These are phyloP conservation scores for Palythoa grandis DNA, from an alignment of 92 coral and sea anemone species.

Conservation along the genomic window DNA sequence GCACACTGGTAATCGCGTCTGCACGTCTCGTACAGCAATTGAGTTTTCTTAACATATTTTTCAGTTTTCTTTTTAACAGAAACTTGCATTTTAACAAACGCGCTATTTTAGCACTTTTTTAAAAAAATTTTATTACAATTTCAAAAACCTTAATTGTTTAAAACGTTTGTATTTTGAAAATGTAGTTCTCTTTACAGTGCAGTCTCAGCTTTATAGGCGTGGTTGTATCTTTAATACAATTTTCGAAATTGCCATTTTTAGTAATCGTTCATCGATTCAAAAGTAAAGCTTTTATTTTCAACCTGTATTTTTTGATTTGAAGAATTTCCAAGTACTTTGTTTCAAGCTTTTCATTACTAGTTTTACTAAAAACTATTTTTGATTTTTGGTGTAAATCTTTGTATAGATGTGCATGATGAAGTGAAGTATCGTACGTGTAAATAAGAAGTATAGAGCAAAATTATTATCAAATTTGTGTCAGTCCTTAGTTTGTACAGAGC, in stretches of 20 bases:
- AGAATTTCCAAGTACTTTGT: constrained; percentile 32
- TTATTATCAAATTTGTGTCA: constrained; percentile 12
- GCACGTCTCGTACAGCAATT: background rate
- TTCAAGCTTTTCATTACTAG: background rate
- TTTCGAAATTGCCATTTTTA: background rate
- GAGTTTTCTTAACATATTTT: background rate
- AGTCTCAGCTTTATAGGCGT: background rate
- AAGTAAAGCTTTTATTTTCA: background rate
- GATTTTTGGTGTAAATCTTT: constrained; percentile 29
- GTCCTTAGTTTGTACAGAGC: constrained; percentile 32
- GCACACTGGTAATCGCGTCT: background rate
- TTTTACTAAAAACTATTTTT: background rate
- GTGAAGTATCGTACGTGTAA: constrained; percentile 25
- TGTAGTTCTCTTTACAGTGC: background rate
- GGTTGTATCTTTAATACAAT: background rate
- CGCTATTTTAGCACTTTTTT: background rate
- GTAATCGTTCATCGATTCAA: background rate
- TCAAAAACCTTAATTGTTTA: too few relatives aligned
- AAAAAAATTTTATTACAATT: too few relatives aligned
- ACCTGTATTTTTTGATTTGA: background rate
- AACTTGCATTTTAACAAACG: background rate
- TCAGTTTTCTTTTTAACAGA: background rate
- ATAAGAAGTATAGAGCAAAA: constrained; percentile 19
- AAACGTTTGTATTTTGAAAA: too few relatives aligned
- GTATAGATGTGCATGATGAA: constrained; percentile 27